Evolutionary conservation across 2,888 invertebrate species (phyloP).

Genomic region (Meteorus cinctellus): DNA sequence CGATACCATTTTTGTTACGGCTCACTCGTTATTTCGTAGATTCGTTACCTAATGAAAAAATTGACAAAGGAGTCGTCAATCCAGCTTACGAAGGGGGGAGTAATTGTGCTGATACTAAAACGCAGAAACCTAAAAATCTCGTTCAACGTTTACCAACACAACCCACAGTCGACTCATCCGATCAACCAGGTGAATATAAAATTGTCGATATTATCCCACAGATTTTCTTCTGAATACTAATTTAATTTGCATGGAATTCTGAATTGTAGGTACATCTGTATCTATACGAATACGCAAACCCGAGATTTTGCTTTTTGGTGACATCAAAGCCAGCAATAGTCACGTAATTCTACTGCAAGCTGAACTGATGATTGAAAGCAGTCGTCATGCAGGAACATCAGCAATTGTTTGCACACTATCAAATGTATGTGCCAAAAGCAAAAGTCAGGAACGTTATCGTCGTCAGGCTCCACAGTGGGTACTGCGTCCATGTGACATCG

Average conservation of each 20-base stretch:
- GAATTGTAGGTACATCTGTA: slow-evolving; percentile 77
- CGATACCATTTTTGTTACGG: slow-evolving; percentile 81
- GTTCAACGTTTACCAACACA: slow-evolving; percentile 4
- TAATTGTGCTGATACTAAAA: not conserved
- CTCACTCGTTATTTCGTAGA: slow-evolving; percentile 79
- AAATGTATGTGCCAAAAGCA: slow-evolving; percentile 79
- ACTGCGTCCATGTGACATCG: slow-evolving; percentile 82
- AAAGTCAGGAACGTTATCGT: slow-evolving; percentile 76
- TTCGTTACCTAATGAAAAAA: slow-evolving; percentile 76
- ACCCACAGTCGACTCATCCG: slow-evolving; percentile 51
- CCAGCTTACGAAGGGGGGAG: slow-evolving; percentile 78
- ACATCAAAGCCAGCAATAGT: slow-evolving; percentile 78
- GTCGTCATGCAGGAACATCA: slow-evolving; percentile 79
- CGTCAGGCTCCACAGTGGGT: slow-evolving; percentile 76
- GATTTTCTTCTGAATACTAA: slow-evolving; percentile 24
- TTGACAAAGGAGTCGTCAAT: slow-evolving; percentile 82
- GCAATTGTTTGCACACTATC: slow-evolving; percentile 79
- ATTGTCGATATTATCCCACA: not conserved
- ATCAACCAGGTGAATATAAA: slow-evolving; percentile 70
- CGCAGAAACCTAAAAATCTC: not conserved
- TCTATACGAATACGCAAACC: slow-evolving; percentile 85
- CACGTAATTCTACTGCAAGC: slow-evolving; percentile 81
- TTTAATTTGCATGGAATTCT: not conserved
- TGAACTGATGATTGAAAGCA: slow-evolving; percentile 82
- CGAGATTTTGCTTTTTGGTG: slow-evolving; percentile 84